A percentile compares a stretch with the other conserved stretches of the same genome.
These are phyloP conservation scores for Pseudorectes ferrugineus DNA, from an alignment of 2,113 vertebrate genomes.

Conservation along the genomic window DNA sequence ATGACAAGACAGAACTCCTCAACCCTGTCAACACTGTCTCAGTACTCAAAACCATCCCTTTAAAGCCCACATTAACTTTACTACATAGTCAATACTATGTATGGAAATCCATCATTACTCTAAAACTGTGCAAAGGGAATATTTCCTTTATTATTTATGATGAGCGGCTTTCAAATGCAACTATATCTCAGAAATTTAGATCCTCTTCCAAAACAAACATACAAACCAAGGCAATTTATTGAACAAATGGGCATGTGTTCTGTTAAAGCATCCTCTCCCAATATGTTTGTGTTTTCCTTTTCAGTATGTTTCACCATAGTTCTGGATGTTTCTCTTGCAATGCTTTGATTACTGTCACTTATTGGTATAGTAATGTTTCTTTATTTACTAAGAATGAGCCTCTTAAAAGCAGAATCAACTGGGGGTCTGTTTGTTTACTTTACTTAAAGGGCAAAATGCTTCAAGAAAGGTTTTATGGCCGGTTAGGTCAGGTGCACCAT, in stretches of 20 bases:
- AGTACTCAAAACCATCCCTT: not conserved
- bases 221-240: not conserved
- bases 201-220: slow-evolving; percentile 22
- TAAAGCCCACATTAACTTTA: not conserved
- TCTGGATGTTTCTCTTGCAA: not conserved
- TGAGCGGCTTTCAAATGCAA: not conserved
- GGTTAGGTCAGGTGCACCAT: not conserved
- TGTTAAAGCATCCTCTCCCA: not conserved
- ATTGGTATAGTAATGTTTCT: not conserved
- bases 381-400: not conserved
- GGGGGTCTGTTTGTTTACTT: not conserved
- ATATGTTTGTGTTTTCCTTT: not conserved
- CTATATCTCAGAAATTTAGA: slow-evolving; percentile 3
- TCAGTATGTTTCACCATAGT: not conserved
- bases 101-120: not conserved
- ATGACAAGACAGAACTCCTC: not conserved
- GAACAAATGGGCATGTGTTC: not conserved
- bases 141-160: not conserved
- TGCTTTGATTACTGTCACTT: not conserved
- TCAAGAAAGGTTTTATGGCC: not conserved
- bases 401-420: not conserved
- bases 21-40: not conserved
- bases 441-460: not conserved
- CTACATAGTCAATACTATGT: not conserved
- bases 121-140: not conserved